Conservation (phyloP, 2,888 invertebrate genomes). For the Seladonia tumulorum region DNA sequence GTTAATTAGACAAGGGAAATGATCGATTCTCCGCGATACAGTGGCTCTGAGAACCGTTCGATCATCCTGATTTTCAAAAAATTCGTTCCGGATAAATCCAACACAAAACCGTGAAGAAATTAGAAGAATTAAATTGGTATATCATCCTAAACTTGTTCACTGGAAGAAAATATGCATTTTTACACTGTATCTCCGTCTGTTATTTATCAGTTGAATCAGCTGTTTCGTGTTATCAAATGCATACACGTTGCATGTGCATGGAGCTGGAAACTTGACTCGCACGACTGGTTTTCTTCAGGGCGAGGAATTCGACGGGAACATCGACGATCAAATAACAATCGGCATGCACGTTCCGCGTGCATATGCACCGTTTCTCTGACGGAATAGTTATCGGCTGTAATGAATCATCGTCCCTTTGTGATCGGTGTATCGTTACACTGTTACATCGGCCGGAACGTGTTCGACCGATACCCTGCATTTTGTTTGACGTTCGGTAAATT, state of each 20-base stretch:
- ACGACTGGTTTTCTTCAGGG: background rate
- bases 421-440: background rate
- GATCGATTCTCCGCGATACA: background rate
- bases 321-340: background rate
- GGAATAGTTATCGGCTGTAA: background rate
- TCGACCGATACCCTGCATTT: background rate
- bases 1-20: background rate
- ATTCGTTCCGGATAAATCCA: background rate
- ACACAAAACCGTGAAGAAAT: no score
- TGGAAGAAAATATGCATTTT: background rate
- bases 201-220: no score
- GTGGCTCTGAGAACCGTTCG: background rate
- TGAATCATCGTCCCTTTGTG: background rate
- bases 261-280: background rate
- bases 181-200: no score
- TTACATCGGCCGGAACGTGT: background rate
- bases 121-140: no score
- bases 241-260: background rate
- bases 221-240: no score
- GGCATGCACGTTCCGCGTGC: background rate
- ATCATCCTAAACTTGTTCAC: background rate
- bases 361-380: background rate
- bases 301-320: background rate
- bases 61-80: background rate
- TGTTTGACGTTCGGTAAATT: background rate